Evolutionary conservation across 2,888 invertebrate genomes (phyloP).

Genomic region (Synergus umbraculus): DNA sequence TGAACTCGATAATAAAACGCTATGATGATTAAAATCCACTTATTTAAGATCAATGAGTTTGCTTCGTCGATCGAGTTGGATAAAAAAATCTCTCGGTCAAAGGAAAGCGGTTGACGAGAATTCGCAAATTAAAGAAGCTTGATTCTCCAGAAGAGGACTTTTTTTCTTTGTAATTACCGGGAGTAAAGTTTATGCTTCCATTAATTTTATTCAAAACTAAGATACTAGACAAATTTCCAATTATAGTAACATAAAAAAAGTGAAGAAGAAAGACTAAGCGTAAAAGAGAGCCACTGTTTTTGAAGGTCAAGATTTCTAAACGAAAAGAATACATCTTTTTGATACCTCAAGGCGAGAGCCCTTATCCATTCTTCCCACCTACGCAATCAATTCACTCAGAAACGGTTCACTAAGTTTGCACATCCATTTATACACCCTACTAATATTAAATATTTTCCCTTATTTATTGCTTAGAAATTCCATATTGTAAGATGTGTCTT

Average conservation of each 20-base stretch:
- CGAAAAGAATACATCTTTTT: not conserved
- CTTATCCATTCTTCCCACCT: not conserved
- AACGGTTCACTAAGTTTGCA: conserved; percentile 40
- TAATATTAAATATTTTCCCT: conserved; percentile 47
- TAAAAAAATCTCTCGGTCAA: not conserved
- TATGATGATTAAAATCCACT: conserved; percentile 1
- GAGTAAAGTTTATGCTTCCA: not conserved
- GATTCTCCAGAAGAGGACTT: not conserved
- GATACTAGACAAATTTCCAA: not conserved
- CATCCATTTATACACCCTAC: conserved; percentile 53
- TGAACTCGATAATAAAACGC: not conserved
- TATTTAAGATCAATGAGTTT: not conserved
- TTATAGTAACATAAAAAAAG: not conserved
- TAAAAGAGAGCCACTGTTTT: not conserved
- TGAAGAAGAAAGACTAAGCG: not conserved
- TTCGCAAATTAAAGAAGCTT: not conserved
- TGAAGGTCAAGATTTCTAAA: not conserved
- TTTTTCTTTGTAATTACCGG: not conserved
- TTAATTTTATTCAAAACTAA: not conserved
- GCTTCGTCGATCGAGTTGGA: not conserved
- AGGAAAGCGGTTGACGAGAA: not conserved
- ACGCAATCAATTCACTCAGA: conserved; percentile 29
- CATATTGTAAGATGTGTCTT: conserved; percentile 70
- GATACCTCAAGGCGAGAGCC: not conserved
- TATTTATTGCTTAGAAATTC: conserved; percentile 76